Evolutionary conservation across 2,797 vertebrate species (phyloP), one percentile per base, ranked within the genome.

Genomic region (Sandelia bainsii): DNA sequence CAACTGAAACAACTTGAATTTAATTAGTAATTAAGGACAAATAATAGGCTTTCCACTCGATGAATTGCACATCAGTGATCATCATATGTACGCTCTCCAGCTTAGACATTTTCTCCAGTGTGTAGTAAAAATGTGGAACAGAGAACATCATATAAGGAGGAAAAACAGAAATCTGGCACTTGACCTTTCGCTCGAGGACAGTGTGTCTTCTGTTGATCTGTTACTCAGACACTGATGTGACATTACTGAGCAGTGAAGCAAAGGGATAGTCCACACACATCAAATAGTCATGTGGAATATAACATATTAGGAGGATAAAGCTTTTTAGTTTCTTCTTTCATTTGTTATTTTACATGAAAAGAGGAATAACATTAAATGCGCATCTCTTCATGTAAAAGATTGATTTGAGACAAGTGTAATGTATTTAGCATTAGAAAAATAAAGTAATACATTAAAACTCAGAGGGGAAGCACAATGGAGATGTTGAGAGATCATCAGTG

Each of bases 161-260:
- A 39, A n/a, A 61, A 11, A 16, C n/a, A 34, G 8, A 29, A 11
- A 22, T 23, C 54, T 42, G 10, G 10, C 27, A 45, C 29, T 14
- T 54, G 57, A 65, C 37, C 37, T 69, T 59, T 52, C 16, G 23
- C 12, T 16, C 8, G 3, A 16, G n/a, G 48, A 72, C 62, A 62
- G 11, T 45, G 52, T 23, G 14, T 74, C 40, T 67, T 61, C 75
- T 77, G 67, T 82, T 51, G 17, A 45, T 27, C 48, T 77, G 8
- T 37, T 22, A 45, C 54, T 75, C 51, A 65, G 49, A 80, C 20
- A 23, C 19, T 34, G 32, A 52, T 59, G 58, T 59, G 46, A 62
- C 63, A 48, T 81, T 58, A 39, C 58, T 62, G 63, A 3, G 23
- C 4, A 50, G 70, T 59, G 62, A 70, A 45, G 57, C 52, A 50